phyloP scores from a whole-genome alignment of 2,888 invertebrate species.

The Prosapia bicincta region DNA sequence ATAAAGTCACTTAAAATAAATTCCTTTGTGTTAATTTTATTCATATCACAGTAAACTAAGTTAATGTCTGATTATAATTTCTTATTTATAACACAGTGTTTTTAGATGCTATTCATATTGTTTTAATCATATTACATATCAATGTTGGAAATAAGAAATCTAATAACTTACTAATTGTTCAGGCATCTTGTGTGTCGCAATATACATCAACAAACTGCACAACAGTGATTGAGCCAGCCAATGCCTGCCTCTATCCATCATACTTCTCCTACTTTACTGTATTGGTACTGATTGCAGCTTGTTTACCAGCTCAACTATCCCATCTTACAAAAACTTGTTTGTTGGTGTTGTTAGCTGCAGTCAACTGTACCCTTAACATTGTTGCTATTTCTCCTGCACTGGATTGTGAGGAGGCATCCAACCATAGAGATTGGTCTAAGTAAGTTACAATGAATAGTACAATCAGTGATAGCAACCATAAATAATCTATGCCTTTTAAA shows the following conservation, averaged over 20 bases:
- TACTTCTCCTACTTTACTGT: slow-evolving; percentile 70
- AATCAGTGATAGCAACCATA: neutral
- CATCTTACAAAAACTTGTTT: slow-evolving; percentile 64
- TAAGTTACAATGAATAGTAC: no score
- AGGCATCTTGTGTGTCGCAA: slow-evolving; percentile 27
- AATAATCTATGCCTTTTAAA: neutral
- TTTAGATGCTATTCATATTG: no score
- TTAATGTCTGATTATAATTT: no score
- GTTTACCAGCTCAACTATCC: slow-evolving; percentile 67
- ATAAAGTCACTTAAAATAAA: no score
- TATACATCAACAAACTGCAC: slow-evolving; percentile 41
- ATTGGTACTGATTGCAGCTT: slow-evolving; percentile 63
- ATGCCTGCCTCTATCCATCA: slow-evolving; percentile 62
- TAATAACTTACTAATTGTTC: neutral
- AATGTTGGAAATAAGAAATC: no score
- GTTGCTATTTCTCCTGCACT: slow-evolving; percentile 53
- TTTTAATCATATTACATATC: no score
- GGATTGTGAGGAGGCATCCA: slow-evolving; percentile 53
- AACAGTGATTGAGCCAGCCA: slow-evolving; percentile 43
- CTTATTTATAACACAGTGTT: no score
- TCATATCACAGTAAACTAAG: no score
- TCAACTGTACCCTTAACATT: slow-evolving; percentile 59
- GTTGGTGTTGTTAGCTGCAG: slow-evolving; percentile 57
- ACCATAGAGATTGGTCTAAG: slow-evolving; percentile 46
- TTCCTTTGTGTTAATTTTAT: no score